Percentiles rank a stretch among this genome's conserved stretches.
Evolutionary conservation across 1,140 invertebrate species (phyloP).

Genomic region (Aphaenogaster floridana): DNA sequence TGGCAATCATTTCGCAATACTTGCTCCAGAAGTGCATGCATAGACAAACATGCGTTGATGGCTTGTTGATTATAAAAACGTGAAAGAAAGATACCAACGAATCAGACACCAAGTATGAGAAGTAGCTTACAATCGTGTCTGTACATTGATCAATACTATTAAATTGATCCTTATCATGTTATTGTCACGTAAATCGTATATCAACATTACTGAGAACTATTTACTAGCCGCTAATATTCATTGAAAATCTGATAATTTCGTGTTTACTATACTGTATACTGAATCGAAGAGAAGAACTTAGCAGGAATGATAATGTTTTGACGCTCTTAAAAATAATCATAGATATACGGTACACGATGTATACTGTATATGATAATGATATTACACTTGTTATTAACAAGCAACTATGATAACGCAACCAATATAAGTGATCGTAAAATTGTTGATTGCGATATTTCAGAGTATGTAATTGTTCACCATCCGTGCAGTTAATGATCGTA

Average conservation of each 20-base stretch:
- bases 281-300: neutral
- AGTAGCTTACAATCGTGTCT: neutral
- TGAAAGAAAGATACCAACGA: neutral
- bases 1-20: slow-evolving; percentile 21
- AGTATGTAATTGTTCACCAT: slow-evolving; percentile 9
- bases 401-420: neutral
- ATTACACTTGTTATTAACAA: slow-evolving; percentile 19
- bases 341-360: neutral
- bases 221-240: neutral
- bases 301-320: neutral
- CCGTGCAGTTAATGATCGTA: slow-evolving; percentile 31
- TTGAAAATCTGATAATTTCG: neutral
- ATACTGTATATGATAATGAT: neutral
- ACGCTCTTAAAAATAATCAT: neutral
- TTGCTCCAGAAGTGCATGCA: neutral
- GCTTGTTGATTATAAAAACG: neutral
- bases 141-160: slow-evolving; percentile 1
- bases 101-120: neutral
- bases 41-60: neutral
- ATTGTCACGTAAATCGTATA: neutral
- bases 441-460: slow-evolving; percentile 8
- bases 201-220: neutral
- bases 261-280: neutral
- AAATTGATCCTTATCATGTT: neutral
- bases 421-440: neutral